Evolutionary conservation across 2,888 invertebrate species (phyloP).

Genomic region (Cremastinae sp.): DNA sequence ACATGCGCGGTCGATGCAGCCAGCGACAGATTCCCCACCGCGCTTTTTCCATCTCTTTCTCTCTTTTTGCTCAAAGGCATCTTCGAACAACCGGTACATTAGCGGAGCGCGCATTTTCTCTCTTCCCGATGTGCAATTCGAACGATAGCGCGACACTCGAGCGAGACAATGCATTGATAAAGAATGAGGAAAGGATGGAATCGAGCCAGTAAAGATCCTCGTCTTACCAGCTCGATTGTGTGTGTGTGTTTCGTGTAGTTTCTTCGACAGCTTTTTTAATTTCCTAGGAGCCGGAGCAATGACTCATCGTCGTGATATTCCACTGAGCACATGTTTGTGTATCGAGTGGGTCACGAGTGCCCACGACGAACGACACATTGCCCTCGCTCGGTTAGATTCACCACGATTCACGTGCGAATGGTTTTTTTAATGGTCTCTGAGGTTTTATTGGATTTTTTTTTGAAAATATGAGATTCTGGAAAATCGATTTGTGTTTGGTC

Average conservation of each 20-base stretch:
- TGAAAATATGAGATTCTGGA: no score
- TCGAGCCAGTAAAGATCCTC: slow-evolving; percentile 49
- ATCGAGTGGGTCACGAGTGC: slow-evolving; percentile 51
- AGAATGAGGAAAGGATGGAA: slow-evolving; percentile 29
- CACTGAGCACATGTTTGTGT: slow-evolving; percentile 34
- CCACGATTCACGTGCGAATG: neutral
- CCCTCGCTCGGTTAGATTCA: slow-evolving; percentile 12
- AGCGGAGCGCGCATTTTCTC: slow-evolving; percentile 38
- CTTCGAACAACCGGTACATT: slow-evolving; percentile 45
- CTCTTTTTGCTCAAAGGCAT: slow-evolving; percentile 15
- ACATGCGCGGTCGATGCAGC: slow-evolving; percentile 60
- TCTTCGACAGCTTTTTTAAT: neutral
- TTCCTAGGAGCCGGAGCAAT: slow-evolving; percentile 43
- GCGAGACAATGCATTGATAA: slow-evolving; percentile 16
- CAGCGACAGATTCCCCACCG: slow-evolving; percentile 52
- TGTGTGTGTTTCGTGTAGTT: slow-evolving; percentile 13
- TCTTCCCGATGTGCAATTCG: slow-evolving; percentile 38
- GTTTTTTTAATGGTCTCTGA: neutral
- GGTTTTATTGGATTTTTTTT: neutral
- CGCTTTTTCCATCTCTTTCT: neutral
- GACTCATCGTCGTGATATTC: slow-evolving; percentile 51
- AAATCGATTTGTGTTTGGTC: no score
- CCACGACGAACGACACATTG: slow-evolving; percentile 11
- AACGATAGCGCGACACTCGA: slow-evolving; percentile 29
- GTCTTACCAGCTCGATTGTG: neutral